A percentile compares a stretch with the other conserved stretches of the same genome.
phyloP scores from a whole-genome alignment of 1,140 invertebrate genomes.

The Bombus superbus region DNA sequence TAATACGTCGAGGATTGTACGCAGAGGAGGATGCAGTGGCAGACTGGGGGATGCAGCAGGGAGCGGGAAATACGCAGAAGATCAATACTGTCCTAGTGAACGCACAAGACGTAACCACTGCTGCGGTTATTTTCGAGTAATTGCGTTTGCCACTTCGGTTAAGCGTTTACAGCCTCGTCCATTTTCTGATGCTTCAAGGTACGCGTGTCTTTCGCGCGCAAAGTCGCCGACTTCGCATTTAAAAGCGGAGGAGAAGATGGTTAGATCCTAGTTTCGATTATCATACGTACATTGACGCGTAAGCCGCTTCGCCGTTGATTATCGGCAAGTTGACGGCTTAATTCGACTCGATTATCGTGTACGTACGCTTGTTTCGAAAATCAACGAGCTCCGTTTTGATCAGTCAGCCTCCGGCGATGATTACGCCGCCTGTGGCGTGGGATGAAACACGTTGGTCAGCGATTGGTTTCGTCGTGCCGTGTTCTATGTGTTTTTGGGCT shows the following conservation, averaged over 20 bases:
- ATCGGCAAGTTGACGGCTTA: not conserved
- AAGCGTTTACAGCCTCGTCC: not conserved
- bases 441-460: not conserved
- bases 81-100: conserved; percentile 50
- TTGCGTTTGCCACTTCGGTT: conserved; percentile 19
- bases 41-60: not conserved
- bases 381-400: not conserved
- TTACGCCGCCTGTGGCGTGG: not conserved
- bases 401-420: not conserved
- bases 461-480: not conserved
- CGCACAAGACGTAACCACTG: conserved; percentile 51
- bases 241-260: too few species aligned
- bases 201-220: not conserved
- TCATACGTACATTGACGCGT: not conserved
- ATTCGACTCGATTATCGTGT: not conserved
- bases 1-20: conserved; percentile 20
- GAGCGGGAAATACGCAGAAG: conserved; percentile 41
- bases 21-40: not conserved
- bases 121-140: conserved; percentile 52
- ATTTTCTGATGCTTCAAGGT: not conserved
- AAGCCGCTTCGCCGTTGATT: not conserved
- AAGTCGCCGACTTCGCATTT: not conserved
- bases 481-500: too few species aligned
- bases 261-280: not conserved
- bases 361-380: not conserved